Conservation (phyloP, 2,797 vertebrate genomes). For the Falco cherrug region DNA sequence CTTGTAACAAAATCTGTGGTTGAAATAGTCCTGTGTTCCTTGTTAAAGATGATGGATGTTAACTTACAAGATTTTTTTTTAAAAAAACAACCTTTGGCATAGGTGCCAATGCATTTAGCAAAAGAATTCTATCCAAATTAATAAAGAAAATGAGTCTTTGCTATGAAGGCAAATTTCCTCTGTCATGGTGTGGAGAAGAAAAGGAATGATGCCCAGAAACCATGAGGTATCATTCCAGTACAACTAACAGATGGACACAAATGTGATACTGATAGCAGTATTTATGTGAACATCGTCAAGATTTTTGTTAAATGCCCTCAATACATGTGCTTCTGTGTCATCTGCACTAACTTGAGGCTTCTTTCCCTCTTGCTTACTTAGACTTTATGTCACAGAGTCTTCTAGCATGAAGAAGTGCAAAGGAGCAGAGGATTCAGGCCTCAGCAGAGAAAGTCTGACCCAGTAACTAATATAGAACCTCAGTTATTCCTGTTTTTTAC, state of each 20-base stretch:
- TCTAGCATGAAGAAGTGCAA: neutral
- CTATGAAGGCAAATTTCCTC: neutral
- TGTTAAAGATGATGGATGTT: neutral
- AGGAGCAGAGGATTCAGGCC: neutral
- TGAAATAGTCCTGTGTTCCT: neutral
- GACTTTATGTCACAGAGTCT: neutral
- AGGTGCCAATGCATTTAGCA: neutral
- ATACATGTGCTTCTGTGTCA: accelerated
- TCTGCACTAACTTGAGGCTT: neutral
- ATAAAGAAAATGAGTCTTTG: neutral
- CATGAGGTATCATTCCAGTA: neutral
- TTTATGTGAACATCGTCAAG: neutral
- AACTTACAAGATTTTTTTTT: neutral
- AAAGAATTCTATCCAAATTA: neutral
- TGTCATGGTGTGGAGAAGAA: neutral
- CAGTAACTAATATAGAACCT: neutral
- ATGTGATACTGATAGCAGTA: neutral
- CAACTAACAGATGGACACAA: neutral
- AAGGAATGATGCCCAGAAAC: neutral
- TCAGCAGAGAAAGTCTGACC: neutral
- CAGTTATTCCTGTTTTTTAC: neutral
- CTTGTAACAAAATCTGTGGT: neutral
- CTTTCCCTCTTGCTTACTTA: neutral
- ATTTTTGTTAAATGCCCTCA: neutral
- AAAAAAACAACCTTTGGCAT: neutral